Conservation (phyloP, 2,888 invertebrate genomes). For the Ennomos erosarius region DNA sequence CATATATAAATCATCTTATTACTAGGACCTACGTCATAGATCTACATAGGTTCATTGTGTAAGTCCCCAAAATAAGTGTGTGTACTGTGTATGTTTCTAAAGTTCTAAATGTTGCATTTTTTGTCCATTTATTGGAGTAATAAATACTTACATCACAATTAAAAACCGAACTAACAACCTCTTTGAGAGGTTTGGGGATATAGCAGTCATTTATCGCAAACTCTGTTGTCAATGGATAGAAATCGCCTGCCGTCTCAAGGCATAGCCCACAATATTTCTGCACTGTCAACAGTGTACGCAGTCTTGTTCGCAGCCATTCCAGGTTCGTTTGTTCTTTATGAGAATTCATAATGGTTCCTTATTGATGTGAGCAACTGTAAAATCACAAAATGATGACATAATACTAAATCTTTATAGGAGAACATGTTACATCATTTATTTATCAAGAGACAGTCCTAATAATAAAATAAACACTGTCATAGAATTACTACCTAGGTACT, state of each 20-base stretch:
- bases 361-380: background rate
- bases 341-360: background rate
- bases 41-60: too few species aligned
- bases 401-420: too few species aligned
- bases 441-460: too few species aligned
- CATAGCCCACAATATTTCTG: conserved; percentile 57
- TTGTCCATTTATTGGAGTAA: too few species aligned
- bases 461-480: too few species aligned
- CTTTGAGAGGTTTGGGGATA: conserved; percentile 48
- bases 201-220: conserved; percentile 48
- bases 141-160: conserved; percentile 55
- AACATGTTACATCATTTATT: too few species aligned
- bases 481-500: too few species aligned
- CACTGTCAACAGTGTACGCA: conserved; percentile 46
- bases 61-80: too few species aligned
- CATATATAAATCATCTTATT: too few species aligned
- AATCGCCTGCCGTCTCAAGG: conserved; percentile 43
- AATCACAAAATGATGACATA: background rate
- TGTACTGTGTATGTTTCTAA: too few species aligned
- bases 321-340: conserved; percentile 28
- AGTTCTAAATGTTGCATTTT: too few species aligned
- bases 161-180: conserved; percentile 56
- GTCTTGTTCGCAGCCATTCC: conserved; percentile 52
- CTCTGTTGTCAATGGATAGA: conserved; percentile 48
- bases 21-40: too few species aligned